Evolutionary conservation across 2,113 vertebrate species (phyloP), one percentile per base, ranked within the genome.

Genomic region (Bothrops jararaca): DNA sequence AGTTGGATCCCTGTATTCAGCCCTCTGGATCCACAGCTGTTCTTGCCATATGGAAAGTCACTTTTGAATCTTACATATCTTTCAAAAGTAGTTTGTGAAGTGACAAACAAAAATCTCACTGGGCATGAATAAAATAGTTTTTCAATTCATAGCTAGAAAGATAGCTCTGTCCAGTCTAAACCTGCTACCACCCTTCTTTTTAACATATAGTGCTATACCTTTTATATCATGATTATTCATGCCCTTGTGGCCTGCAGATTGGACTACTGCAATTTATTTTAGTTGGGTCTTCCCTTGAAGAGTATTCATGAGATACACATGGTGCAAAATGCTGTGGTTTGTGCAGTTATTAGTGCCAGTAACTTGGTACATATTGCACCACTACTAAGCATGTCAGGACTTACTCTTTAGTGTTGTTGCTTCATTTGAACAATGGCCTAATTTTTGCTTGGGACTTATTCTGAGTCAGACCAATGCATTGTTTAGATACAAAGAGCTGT

Each of bases 391-490:
- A 18, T 86, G 12, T 57, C 87, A 94, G 57, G 92, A 23, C 58
- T 92, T 57, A 34, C 2, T 18, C 56, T 52, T 94, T 48, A 64
- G 39, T 88, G 34, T 10, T 94, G 85, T 0, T 0, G 91, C 48
- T 52, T 89, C 42, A 23, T 42, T 52, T 86, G 45, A 93, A 94
- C 88, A 91, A 90, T 7, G 24, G 86, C 13, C 74, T 15, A 53
- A 50, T 95, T 80, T 96, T 53, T 58, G 74, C 24, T 80, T 92
- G 85, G 88, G 92, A 90, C 92, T 89, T 93, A 89, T 64, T 93
- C 92, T 94, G 69, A 95, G 56, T 94, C 94, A 95, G 92, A 95
- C 48, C 94, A 92, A 90, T 52, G 22, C 0, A 90, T 94, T 95
- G 69, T 94, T 95, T 91, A 90, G 90, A 94, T 95, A 95, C 48